A percentile compares a stretch with the other conserved stretches of the same genome.
phyloP scores from a whole-genome alignment of 2,113 vertebrate species.

The Himantopus leucocephalus region DNA sequence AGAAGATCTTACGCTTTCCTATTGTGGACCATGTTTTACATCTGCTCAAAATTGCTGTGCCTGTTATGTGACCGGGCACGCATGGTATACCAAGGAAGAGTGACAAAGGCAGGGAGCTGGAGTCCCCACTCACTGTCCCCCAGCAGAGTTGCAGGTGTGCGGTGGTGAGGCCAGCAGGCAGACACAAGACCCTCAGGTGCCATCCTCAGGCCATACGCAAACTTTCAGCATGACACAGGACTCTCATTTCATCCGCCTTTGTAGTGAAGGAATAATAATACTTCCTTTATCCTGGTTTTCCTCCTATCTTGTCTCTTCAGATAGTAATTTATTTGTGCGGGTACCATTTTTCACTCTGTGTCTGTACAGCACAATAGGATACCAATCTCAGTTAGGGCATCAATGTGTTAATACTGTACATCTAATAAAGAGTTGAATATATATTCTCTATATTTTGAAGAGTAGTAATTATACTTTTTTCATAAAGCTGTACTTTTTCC shows the following conservation, averaged over 20 bases:
- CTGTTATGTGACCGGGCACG: fast-evolving
- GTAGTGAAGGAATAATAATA: neutral
- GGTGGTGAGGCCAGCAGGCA: neutral
- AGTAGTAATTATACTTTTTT: neutral
- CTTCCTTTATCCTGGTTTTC: neutral
- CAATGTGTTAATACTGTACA: neutral
- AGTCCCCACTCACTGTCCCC: neutral
- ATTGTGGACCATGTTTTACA: neutral
- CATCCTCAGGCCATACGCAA: fast-evolving
- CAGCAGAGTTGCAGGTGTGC: neutral
- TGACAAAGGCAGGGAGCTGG: neutral
- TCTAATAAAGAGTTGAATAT: neutral
- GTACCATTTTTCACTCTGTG: neutral
- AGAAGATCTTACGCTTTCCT: neutral
- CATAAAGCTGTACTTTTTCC: neutral
- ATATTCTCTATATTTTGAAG: neutral
- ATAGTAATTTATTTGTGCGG: neutral
- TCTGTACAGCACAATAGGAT: neutral
- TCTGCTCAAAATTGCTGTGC: neutral
- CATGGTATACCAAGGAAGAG: neutral
- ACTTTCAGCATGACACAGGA: neutral
- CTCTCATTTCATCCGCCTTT: neutral
- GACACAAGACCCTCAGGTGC: neutral
- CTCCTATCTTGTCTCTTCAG: neutral
- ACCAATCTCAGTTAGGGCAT: neutral